Evolutionary conservation across 2,797 vertebrate genomes (phyloP).

Genomic region (Anguilla pacifica): DNA sequence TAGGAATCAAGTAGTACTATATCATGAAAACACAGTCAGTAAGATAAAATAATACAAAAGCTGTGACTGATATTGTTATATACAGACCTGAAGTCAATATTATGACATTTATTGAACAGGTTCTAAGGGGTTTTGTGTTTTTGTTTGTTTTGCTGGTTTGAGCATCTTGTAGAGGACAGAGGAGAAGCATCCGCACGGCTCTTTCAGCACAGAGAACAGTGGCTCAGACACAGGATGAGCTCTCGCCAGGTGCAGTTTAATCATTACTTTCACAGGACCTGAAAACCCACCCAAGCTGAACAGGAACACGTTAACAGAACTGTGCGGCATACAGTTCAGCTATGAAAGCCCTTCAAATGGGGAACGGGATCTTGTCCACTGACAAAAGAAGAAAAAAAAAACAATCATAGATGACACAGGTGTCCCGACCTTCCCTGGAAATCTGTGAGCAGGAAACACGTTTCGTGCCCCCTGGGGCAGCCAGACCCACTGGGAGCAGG

Average conservation of each 20-base stretch:
- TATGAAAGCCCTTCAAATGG: not conserved
- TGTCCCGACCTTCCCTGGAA: not conserved
- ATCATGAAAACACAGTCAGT: conserved; percentile 45
- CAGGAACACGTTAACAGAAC: not conserved
- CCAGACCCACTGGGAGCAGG: not conserved
- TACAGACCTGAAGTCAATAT: conserved; percentile 50
- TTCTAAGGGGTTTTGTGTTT: conserved; percentile 31
- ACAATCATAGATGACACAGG: not conserved
- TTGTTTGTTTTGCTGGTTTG: conserved; percentile 23
- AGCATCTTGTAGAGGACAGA: not conserved
- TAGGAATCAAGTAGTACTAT: conserved; percentile 33
- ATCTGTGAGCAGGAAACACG: too few species aligned
- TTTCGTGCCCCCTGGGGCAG: too few species aligned
- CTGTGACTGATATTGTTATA: conserved; percentile 68
- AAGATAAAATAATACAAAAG: conserved; percentile 58
- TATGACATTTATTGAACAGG: conserved; percentile 38
- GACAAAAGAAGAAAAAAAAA: not conserved
- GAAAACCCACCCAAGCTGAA: not conserved
- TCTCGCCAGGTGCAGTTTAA: not conserved
- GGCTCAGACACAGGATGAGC: conserved; percentile 17
- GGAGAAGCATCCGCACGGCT: not conserved
- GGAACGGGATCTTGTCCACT: not conserved
- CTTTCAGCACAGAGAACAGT: conserved; percentile 16
- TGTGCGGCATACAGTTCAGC: not conserved
- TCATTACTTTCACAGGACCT: not conserved